Evolutionary conservation across 2,888 invertebrate genomes (phyloP).

Genomic region (Dilophus febrilis): DNA sequence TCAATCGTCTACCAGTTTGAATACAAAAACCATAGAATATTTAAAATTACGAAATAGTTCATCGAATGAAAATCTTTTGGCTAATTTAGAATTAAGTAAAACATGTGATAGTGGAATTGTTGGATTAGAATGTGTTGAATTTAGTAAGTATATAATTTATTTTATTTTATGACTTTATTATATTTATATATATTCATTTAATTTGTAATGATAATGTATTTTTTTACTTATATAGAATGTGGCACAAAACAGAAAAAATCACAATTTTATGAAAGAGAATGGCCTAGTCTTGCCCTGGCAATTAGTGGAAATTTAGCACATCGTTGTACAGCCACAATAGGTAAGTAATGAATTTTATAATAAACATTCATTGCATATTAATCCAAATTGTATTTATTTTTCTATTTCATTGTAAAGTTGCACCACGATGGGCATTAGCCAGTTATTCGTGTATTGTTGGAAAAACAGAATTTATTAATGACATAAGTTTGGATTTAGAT

Average conservation of each 20-base stretch:
- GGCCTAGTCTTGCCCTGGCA: slow-evolving; percentile 36
- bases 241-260: slow-evolving; percentile 18
- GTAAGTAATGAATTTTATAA: slow-evolving; percentile 1
- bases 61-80: slow-evolving; percentile 23
- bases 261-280: slow-evolving; percentile 18
- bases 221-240: slow-evolving; percentile 26
- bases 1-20: background rate
- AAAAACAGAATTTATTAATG: slow-evolving; percentile 10
- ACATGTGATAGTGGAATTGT: slow-evolving; percentile 29
- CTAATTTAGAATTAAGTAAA: slow-evolving; percentile 29
- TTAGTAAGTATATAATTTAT: slow-evolving; percentile 23
- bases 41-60: slow-evolving; percentile 8
- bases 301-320: slow-evolving; percentile 30
- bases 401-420: slow-evolving; percentile 15
- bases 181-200: too few relatives aligned
- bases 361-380: background rate
- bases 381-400: too few relatives aligned
- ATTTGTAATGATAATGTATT: background rate
- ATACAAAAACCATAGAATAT: slow-evolving; percentile 11
- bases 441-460: slow-evolving; percentile 31
- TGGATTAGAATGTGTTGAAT: slow-evolving; percentile 38
- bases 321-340: slow-evolving; percentile 32
- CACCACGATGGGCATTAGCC: slow-evolving; percentile 33
- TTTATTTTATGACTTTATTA: background rate
- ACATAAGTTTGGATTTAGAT: slow-evolving; percentile 7